phyloP scores from a whole-genome alignment of 53 echinoderm and acorn worm genomes.

The Hippasteria phrygiana region DNA sequence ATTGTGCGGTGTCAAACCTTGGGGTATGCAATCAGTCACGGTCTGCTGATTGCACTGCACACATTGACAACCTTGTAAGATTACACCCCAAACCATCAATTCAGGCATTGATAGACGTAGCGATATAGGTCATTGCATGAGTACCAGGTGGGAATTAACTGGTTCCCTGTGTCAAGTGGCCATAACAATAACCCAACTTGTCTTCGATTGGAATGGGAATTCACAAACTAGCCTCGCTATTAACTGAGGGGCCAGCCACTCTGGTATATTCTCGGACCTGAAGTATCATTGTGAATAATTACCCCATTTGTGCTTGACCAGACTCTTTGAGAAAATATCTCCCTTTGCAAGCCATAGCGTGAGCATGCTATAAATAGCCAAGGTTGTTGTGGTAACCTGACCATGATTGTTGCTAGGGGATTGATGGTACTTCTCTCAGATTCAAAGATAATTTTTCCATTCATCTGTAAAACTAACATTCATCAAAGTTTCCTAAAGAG shows the following conservation, averaged over 20 bases:
- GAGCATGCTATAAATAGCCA: not conserved
- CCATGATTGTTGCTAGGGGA: not conserved
- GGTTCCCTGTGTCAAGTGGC: constrained; percentile 19
- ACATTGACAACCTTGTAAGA: not conserved
- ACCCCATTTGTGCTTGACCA: not conserved
- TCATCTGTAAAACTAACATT: too few relatives aligned
- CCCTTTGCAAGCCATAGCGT: not conserved
- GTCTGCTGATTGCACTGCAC: not conserved
- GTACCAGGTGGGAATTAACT: constrained; percentile 4
- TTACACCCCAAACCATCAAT: constrained; percentile 7
- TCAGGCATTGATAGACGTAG: constrained; percentile 20
- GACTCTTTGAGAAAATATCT: constrained; percentile 3
- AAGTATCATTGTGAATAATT: constrained; percentile 31
- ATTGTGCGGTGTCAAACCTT: not conserved
- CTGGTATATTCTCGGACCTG: not conserved
- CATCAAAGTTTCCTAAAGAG: too few relatives aligned
- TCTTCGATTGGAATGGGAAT: constrained; percentile 13
- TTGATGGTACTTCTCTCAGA: not conserved
- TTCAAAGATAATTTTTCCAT: too few relatives aligned
- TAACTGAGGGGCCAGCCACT: not conserved
- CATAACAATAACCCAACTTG: constrained; percentile 41
- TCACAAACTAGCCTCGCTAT: not conserved
- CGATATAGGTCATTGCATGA: not conserved
- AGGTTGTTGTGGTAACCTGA: not conserved
- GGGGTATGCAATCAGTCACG: not conserved